phyloP scores from a whole-genome alignment of 2,797 vertebrate species.

The Notoglanidium macrostoma region DNA sequence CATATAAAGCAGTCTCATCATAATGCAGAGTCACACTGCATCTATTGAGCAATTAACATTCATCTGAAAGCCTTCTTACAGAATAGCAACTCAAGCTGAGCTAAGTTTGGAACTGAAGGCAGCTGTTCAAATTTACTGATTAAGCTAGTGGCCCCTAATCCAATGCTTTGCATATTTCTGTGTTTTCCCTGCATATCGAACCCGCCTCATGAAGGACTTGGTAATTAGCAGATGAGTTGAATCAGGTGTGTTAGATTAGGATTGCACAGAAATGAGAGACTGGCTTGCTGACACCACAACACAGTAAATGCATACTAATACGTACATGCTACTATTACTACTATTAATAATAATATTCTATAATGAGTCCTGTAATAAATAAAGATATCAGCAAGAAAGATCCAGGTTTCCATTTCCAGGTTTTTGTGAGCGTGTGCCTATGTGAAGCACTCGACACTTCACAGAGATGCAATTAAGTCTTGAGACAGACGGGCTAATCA shows the following conservation, averaged over 20 bases:
- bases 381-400: background rate
- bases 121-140: constrained; percentile 45
- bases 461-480: constrained; percentile 39
- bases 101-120: constrained; percentile 27
- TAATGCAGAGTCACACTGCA: background rate
- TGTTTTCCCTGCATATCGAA: constrained; percentile 23
- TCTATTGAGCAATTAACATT: constrained; percentile 28
- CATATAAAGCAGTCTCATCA: background rate
- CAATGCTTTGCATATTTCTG: constrained; percentile 29
- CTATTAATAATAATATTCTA: background rate
- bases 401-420: constrained; percentile 8
- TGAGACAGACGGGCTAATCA: constrained; percentile 50
- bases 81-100: constrained; percentile 25
- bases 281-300: background rate
- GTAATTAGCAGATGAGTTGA: constrained; percentile 43
- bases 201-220: constrained; percentile 19
- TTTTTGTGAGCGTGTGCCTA: constrained; percentile 3
- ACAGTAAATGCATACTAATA: constrained; percentile 5
- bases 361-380: background rate
- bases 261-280: constrained; percentile 9
- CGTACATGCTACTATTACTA: background rate
- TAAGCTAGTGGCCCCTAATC: constrained; percentile 22
- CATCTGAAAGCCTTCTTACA: constrained; percentile 25
- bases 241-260: constrained; percentile 41
- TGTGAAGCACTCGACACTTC: constrained; percentile 32